These are phyloP conservation scores for Zoanthus solanderi DNA, from an alignment of 92 coral and sea anemone species.

Conservation along the genomic window DNA sequence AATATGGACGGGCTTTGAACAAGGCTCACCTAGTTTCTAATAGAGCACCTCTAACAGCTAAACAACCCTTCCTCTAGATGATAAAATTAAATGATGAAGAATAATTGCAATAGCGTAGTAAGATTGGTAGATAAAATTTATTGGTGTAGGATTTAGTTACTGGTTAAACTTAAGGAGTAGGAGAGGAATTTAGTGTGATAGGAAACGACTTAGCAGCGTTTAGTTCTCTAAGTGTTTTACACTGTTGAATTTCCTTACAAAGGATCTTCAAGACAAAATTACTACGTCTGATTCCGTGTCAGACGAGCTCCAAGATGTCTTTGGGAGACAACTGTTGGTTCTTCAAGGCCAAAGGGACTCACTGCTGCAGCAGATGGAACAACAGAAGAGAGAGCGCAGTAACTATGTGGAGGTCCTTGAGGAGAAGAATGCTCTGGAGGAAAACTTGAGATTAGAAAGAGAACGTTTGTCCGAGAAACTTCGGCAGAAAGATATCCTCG, in stretches of 20 bases:
- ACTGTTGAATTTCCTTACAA: not conserved
- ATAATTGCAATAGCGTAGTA: too few relatives aligned
- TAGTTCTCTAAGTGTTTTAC: not conserved
- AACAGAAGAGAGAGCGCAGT: constrained; percentile 92
- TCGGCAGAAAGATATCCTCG: constrained; percentile 90
- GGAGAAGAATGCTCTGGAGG: constrained; percentile 93
- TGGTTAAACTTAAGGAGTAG: too few relatives aligned
- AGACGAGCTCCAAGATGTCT: constrained; percentile 92
- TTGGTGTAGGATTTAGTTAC: not conserved
- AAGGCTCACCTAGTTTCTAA: too few relatives aligned
- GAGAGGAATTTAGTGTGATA: not conserved
- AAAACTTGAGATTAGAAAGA: constrained; percentile 89
- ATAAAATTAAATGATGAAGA: not conserved
- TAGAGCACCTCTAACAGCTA: too few relatives aligned
- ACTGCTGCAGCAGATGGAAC: constrained; percentile 87
- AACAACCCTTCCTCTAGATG: too few relatives aligned
- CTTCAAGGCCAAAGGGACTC: constrained; percentile 94
- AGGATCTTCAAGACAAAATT: constrained; percentile 94
- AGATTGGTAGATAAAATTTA: not conserved
- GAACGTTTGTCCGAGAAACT: constrained; percentile 89
- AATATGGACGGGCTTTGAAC: too few relatives aligned
- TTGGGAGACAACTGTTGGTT: constrained; percentile 90
- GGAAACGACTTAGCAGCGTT: not conserved
- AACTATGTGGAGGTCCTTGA: constrained; percentile 93
- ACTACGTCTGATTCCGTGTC: constrained; percentile 93